Base-by-base conservation (phyloP, 1,140 invertebrate genomes). In the Papilio machaon region DNA sequence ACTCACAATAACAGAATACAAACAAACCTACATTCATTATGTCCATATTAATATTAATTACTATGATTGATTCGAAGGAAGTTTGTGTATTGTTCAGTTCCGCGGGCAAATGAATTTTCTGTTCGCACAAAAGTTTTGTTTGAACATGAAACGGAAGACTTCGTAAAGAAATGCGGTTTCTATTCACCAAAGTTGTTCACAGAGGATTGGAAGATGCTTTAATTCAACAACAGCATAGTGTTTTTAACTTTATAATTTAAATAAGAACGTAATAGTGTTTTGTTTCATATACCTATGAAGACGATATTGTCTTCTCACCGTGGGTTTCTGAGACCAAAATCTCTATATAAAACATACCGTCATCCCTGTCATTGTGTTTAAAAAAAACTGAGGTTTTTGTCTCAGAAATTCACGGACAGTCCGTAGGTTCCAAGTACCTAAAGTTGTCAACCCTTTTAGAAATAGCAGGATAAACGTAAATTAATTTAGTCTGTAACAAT, bases 91-190 rank as follows among this genome's bases (percentile, higher is more conserved):
- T 17, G n/a, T 8, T 19, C 17, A 58, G 17, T 19, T 58, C 54
- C 54, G 49, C 49, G 8, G 54, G 1, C 8, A n/a, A 58, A 9
- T 58, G n/a, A 58, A 58, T 19, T 58, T 58, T 19, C 54, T 19
- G 54, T 58, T 58, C 8, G n/a, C 6, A 58, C 9, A 64, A 58
- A 64, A 52, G 60, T 64, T 35, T 30, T 17, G 60, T 30, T 64
- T 30, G 60, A 64, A 10, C 60, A 13, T 64, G 10, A 30, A 64
- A 11, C 19, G 19, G 60, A 64, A 58, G 3, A 30, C 19, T 64
- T 64, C 23, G 60, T 30, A 64, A 30, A 64, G 60, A 30, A 64
- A 64, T 64, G 9, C 23, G 60, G 60, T 64, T 64, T 64, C n/a
- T 64, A 30, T 64, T 13, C 8, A 9, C 23, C 10, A 23, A 64